phyloP scores from a whole-genome alignment of 1,140 invertebrate species.

The Meteorus sp. region DNA sequence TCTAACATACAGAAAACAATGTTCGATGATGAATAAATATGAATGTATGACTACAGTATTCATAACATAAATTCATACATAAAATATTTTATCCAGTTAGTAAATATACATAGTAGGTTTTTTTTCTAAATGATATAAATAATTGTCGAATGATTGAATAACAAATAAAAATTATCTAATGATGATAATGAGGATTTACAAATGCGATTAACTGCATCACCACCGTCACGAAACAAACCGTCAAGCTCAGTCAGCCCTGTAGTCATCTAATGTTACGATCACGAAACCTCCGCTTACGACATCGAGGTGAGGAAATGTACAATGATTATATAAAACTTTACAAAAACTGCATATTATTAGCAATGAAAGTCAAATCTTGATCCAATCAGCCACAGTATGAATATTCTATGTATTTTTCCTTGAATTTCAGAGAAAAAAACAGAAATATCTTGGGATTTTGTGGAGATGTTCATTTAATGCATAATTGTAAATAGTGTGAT shows the following conservation, averaged over 20 bases:
- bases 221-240: constrained; percentile 8
- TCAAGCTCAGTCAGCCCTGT: constrained; percentile 10
- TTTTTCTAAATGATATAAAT: too few species aligned
- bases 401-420: background rate
- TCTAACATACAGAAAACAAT: too few species aligned
- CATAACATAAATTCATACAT: too few species aligned
- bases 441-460: too few species aligned
- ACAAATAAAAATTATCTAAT: background rate
- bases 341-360: constrained; percentile 18
- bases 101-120: too few species aligned
- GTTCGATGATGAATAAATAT: too few species aligned
- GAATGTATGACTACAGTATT: too few species aligned
- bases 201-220: background rate
- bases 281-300: constrained; percentile 15
- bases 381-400: background rate
- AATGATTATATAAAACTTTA: constrained; percentile 19
- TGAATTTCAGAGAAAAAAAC: too few species aligned
- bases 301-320: constrained; percentile 19
- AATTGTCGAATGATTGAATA: background rate
- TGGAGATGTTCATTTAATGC: too few species aligned
- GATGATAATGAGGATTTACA: background rate
- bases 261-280: constrained; percentile 18
- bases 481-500: too few species aligned
- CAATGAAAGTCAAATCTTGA: constrained; percentile 8
- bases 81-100: too few species aligned